These are phyloP conservation scores for Malurus melanocephalus DNA, from an alignment of 2,113 vertebrate species.

Conservation along the genomic window DNA sequence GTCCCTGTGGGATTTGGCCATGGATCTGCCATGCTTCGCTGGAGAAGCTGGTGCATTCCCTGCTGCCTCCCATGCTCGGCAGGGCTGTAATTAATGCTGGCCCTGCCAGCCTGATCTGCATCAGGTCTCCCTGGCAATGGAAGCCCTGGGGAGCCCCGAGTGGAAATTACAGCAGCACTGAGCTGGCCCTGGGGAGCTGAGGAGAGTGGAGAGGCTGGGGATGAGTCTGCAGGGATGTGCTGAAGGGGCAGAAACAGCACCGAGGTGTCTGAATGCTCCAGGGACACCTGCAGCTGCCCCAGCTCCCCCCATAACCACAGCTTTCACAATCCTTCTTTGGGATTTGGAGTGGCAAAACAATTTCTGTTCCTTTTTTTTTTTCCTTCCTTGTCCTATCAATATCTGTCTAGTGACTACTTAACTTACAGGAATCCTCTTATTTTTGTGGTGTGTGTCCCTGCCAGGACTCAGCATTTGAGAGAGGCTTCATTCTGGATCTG, in stretches of 20 bases:
- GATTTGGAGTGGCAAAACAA: not conserved
- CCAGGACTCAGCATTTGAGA: not conserved
- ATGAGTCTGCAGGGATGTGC: not conserved
- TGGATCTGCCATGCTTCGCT: not conserved
- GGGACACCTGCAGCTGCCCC: not conserved
- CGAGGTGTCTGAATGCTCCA: not conserved
- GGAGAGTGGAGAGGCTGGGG: rapidly evolving
- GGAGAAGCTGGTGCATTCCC: not conserved
- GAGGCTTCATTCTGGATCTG: not conserved
- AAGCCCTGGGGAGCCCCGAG: not conserved
- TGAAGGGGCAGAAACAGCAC: not conserved
- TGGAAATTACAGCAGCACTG: not conserved
- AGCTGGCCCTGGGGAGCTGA: not conserved
- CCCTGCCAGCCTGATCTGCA: not conserved
- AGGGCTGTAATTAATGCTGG: constrained; percentile 19
- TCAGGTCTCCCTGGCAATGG: not conserved
- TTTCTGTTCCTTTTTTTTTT: not conserved
- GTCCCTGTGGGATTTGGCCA: not conserved
- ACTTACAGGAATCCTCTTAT: not conserved
- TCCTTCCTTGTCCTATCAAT: rapidly evolving
- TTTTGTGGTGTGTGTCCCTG: not conserved
- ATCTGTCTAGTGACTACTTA: not conserved
- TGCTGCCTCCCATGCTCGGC: not conserved
- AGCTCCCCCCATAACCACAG: rapidly evolving
- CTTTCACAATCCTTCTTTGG: not conserved